Conservation (phyloP, 2,113 vertebrate species). For the Fukomys damarensis region DNA sequence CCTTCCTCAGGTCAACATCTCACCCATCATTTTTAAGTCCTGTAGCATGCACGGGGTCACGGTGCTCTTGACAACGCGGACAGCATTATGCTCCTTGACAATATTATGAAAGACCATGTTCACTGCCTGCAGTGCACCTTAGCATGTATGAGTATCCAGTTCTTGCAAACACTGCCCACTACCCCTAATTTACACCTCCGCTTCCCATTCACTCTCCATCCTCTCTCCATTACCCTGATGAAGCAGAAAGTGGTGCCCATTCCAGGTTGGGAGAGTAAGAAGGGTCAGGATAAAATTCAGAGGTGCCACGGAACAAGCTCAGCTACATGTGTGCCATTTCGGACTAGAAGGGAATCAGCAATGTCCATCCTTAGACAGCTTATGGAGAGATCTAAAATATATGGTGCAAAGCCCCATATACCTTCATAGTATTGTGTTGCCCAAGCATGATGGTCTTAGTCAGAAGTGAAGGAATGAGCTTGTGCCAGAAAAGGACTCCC, state of each 20-base stretch:
- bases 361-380: background rate
- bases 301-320: background rate
- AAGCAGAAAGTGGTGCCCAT: background rate
- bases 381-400: background rate
- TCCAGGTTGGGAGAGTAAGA: background rate
- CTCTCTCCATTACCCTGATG: background rate
- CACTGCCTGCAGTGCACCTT: background rate
- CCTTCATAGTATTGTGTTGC: background rate
- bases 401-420: too few relatives aligned
- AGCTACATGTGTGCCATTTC: background rate
- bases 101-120: background rate
- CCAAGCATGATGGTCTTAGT: fast-evolving
- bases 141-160: fast-evolving
- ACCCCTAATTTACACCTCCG: background rate
- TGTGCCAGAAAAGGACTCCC: too few relatives aligned
- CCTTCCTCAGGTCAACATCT: background rate
- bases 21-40: background rate
- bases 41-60: fast-evolving
- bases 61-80: background rate
- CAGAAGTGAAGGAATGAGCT: too few relatives aligned
- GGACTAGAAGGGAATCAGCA: background rate
- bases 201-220: too few relatives aligned
- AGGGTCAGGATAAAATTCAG: background rate
- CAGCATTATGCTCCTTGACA: too few relatives aligned
- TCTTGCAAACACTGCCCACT: background rate